Conservation (phyloP, 1,140 invertebrate genomes). For the Lanistes nyassanus region DNA sequence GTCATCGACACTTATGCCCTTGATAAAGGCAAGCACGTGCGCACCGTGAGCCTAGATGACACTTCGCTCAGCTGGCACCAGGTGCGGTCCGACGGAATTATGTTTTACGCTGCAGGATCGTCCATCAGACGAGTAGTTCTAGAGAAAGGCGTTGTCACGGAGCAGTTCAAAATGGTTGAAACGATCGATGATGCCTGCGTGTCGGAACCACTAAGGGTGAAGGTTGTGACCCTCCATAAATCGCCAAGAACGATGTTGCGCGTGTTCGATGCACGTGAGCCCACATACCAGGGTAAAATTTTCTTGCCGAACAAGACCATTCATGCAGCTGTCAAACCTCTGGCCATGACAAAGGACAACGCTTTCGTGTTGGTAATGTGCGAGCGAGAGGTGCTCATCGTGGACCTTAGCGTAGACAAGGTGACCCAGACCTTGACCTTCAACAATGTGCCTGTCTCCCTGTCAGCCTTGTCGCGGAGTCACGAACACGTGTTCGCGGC, state of each 20-base stretch:
- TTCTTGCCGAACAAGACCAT: conserved; percentile 12
- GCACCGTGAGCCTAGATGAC: conserved; percentile 8
- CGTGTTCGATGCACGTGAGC: conserved; percentile 16
- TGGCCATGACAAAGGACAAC: conserved; percentile 33
- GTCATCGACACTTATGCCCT: conserved; percentile 26
- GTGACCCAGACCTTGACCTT: conserved; percentile 12
- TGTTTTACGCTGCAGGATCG: conserved; percentile 13
- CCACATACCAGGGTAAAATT: background rate
- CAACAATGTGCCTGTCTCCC: conserved; percentile 26
- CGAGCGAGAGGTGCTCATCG: conserved; percentile 27
- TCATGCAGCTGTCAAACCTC: conserved; percentile 7
- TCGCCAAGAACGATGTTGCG: background rate
- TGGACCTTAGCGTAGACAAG: conserved; percentile 5
- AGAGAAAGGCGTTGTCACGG: conserved; percentile 10
- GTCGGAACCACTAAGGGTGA: conserved; percentile 5
- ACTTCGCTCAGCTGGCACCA: conserved; percentile 26
- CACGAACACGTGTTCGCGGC: conserved; percentile 38
- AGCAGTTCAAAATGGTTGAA: conserved; percentile 5
- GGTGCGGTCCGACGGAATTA: conserved; percentile 4
- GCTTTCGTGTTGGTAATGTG: conserved; percentile 21
- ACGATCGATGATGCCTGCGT: conserved; percentile 23
- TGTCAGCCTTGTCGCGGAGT: conserved; percentile 29
- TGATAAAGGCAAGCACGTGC: conserved; percentile 20
- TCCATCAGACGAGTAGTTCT: conserved; percentile 23
- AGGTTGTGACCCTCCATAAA: conserved; percentile 20